Conservation (phyloP, 2,888 invertebrate species). For the Lycia hirtaria region DNA sequence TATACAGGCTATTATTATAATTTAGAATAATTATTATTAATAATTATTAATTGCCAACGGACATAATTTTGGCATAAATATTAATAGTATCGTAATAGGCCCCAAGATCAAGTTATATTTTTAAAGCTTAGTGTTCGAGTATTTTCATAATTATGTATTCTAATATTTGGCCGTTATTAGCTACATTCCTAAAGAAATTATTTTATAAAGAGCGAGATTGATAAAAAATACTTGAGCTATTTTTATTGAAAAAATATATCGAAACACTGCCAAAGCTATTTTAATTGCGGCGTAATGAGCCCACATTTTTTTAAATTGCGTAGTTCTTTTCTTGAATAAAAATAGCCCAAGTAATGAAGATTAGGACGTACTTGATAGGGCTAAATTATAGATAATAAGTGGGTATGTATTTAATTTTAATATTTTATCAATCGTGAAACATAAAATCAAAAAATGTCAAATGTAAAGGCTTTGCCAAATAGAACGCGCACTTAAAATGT, state of each 20-base stretch:
- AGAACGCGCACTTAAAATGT: no score
- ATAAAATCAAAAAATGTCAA: no score
- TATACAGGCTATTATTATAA: not conserved
- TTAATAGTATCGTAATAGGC: constrained; percentile 37
- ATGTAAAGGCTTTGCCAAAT: no score
- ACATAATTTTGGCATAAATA: constrained; percentile 29
- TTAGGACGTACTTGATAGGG: constrained; percentile 43
- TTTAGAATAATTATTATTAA: constrained; percentile 16
- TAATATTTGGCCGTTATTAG: constrained; percentile 42
- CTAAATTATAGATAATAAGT: constrained; percentile 22
- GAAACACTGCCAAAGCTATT: not conserved
- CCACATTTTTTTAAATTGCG: not conserved
- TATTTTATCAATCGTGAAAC: not conserved
- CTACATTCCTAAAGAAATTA: constrained; percentile 27
- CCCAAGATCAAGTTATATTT: constrained; percentile 36
- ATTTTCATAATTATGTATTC: constrained; percentile 32
- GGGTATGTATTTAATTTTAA: constrained; percentile 4
- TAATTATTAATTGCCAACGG: constrained; percentile 34
- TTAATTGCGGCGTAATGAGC: constrained; percentile 5
- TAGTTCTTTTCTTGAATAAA: constrained; percentile 11
- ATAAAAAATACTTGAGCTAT: constrained; percentile 16
- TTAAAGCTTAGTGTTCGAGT: constrained; percentile 42
- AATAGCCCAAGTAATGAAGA: constrained; percentile 12
- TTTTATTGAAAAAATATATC: constrained; percentile 6
- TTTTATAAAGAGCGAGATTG: constrained; percentile 25